A percentile compares a stretch with the other conserved stretches of the same genome.
Conservation (phyloP, 2,888 invertebrate genomes). For the Drosophila ezoana region DNA sequence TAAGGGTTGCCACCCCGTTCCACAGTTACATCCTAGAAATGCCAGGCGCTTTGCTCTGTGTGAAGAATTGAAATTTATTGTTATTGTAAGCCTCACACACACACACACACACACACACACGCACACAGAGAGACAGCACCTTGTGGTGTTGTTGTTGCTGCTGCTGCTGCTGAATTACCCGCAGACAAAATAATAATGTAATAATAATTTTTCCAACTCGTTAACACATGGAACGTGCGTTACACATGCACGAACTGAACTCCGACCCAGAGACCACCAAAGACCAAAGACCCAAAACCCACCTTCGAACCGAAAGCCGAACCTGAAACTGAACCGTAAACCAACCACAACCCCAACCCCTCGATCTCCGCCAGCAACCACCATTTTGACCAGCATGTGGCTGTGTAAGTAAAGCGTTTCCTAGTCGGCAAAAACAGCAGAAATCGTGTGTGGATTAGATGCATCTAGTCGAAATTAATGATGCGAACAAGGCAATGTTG, state of each 20-base stretch:
- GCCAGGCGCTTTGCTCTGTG: slow-evolving; percentile 32
- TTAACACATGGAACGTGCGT: slow-evolving; percentile 74
- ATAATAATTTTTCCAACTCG: slow-evolving; percentile 82
- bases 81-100: slow-evolving; percentile 68
- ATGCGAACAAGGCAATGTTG: slow-evolving; percentile 50
- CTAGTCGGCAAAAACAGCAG: slow-evolving; percentile 20
- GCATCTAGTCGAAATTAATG: slow-evolving; percentile 66
- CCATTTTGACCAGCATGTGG: slow-evolving; percentile 10
- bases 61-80: slow-evolving; percentile 79
- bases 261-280: slow-evolving; percentile 8
- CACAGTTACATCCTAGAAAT: slow-evolving; percentile 30
- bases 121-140: slow-evolving; percentile 24
- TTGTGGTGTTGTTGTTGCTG: slow-evolving; percentile 34
- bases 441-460: slow-evolving; percentile 48
- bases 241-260: slow-evolving; percentile 46
- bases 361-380: not conserved
- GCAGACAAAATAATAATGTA: slow-evolving; percentile 81
- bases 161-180: slow-evolving; percentile 50
- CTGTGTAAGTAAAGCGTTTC: slow-evolving; percentile 19
- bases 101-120: slow-evolving; percentile 11
- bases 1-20: slow-evolving; percentile 51
- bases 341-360: not conserved
- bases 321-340: not conserved
- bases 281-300: slow-evolving; percentile 14
- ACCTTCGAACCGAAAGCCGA: not conserved